Evolutionary conservation across 2,113 vertebrate genomes (phyloP), one percentile per base, ranked within the genome.

Genomic region (Spea multiplicata): DNA sequence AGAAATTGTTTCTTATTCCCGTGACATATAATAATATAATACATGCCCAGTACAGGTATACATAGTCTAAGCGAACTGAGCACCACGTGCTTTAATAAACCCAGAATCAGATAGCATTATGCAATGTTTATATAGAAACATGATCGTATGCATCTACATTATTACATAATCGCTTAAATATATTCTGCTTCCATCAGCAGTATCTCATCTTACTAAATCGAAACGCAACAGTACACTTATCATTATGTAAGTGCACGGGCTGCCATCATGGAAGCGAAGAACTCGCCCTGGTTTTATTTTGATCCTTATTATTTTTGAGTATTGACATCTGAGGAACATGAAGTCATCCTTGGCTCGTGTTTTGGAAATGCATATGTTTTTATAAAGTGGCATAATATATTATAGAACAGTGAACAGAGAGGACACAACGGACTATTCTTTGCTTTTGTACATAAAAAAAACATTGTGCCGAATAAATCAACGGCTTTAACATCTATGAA

Each of bases 311-410:
- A 74, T 74, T 67, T 66, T 55, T 68, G n/a, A 80, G 66, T 80
- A 80, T 80, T 53, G 71, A 80, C 68, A 80, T 80, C 65, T n/a
- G 65, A 68, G 71, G 71, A 74, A 68, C 64, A 80, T 74, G 71
- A 80, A 68, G 78, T 80, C 71, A 80, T 80, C 49, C 44, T 61
- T 80, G 71, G 78, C 78, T 67, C 50, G 44, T 13, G 78, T 61
- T 12, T 68, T 59, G 78, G 65, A 74, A 80, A 80, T 74, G 69
- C 74, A 80, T 80, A 80, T 73, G 65, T 64, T 74, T 49, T 50
- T 74, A 10, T 50, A 68, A 16, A 61, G 47, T 49, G 50, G 73
- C 65, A 80, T 74, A 67, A 68, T 80, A 73, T 57, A 74, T 73
- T 72, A 68, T 65, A 59, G 45, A 67, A 57, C 13, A 12, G 8